A percentile compares a stretch with the other conserved stretches of the same genome.
Evolutionary conservation across 2,888 invertebrate species (phyloP).

Genomic region (Platycnemis pennipes): DNA sequence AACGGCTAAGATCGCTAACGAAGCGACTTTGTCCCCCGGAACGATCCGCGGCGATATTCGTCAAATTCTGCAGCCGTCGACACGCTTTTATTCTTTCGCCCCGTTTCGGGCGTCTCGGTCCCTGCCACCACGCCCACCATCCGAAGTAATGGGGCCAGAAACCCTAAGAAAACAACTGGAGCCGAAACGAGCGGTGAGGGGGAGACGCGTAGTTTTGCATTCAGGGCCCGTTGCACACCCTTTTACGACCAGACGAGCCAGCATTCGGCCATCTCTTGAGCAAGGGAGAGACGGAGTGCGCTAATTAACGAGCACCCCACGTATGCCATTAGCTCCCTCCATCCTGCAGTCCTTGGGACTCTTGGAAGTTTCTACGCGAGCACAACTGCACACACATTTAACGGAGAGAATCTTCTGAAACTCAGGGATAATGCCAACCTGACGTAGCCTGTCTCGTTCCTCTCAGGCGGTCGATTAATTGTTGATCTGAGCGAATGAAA

Average conservation of each 20-base stretch:
- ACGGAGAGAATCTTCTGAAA: not conserved
- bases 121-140: too few species aligned
- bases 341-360: not conserved
- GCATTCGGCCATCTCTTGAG: not conserved
- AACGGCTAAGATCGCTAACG: too few species aligned
- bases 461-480: too few species aligned
- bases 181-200: too few species aligned
- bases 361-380: not conserved
- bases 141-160: too few species aligned
- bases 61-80: too few species aligned
- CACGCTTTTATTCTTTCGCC: too few species aligned
- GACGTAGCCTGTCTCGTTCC: not conserved
- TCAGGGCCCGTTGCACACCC: not conserved
- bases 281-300: not conserved
- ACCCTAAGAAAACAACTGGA: too few species aligned
- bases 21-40: too few species aligned
- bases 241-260: not conserved
- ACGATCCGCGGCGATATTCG: too few species aligned
- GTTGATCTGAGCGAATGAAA: too few species aligned
- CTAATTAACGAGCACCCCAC: not conserved
- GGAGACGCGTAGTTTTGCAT: not conserved
- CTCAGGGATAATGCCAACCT: not conserved
- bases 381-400: not conserved
- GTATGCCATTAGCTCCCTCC: not conserved
- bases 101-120: too few species aligned